Evolutionary conservation across 2,113 vertebrate species (phyloP), one percentile per base, ranked within the genome.

Genomic region (Australoheros scitulus): DNA sequence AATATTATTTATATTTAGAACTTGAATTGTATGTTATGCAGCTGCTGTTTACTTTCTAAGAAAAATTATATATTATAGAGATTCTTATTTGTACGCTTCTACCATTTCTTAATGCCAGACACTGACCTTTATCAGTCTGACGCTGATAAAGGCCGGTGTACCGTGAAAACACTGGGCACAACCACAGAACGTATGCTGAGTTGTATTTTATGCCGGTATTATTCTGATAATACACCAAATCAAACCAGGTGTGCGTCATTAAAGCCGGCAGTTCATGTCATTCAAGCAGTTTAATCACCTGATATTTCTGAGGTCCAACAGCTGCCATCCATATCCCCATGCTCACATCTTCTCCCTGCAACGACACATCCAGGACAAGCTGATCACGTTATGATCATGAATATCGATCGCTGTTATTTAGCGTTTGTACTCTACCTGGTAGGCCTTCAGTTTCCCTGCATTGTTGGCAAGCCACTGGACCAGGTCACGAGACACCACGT

Each of bases 281-380:
- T 47, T 52, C 15, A 1, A 63, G 29, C 26, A 32, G 4, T 43
- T 59, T 59, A 32, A 8, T 87, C 85, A 98, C 97, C 97, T 99
- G 98, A 79, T 98, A 97, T 58, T 98, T 96, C 77, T 93, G 96
- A 18, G 98, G 98, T 79, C 97, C 98, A 47, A 99, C 96, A 56
- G 98, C 98, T 79, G 98, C 97, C 98, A 99, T 99, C 98, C 98
- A 99, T 77, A 99, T 99, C 77, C 98, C 98, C 98, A 99, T 99
- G 92, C 98, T 99, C 43, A 99, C 98, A 79, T 99, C 98, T 95
- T 99, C 98, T 79, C 98, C 98, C 98, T 99, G 81, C 11, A 79
- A 90, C 11, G 34, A 91, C 5, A 89, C 59, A 81, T 57, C 15
- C 68, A 64, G 11, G 29, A 47, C 56, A 72, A 3, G 65, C 55